Evolutionary conservation across 2,797 vertebrate genomes (phyloP), one percentile per base, ranked within the genome.

Genomic region (Varecia variegata): DNA sequence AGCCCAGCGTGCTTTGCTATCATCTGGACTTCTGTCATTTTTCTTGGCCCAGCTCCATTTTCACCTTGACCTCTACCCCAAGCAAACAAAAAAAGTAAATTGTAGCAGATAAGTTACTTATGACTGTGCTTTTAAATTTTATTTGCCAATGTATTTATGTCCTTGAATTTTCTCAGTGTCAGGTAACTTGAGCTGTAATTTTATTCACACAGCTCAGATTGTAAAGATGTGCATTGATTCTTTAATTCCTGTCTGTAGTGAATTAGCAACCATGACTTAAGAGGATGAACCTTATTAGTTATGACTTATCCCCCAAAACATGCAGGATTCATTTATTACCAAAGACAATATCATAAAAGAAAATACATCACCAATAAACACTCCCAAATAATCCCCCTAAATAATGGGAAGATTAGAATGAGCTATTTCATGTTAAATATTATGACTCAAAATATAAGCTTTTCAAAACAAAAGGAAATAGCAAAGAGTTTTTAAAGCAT

Each of bases 401-500:
- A 40, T 90, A 80, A 86, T 67, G 47, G 40, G 20, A 77, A 0
- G 0, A 82, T 95, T 92, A 86, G 54, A 97, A 94, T 93, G 93
- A 96, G 76, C 87, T 40, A 65, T 10, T 96, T 98, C 88, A 89
- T 38, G 56, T 97, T 98, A 97, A 97, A 68, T 97, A 56, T 88
- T 93, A 67, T 89, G n/a, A 87, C 87, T 97, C 88, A 87, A 88
- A 70, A 67, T 79, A 40, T 93, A 88, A 77, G 81, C 92, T 97
- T 98, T 81, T 92, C 73, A 82, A 97, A 93, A 92, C 40, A 80
- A 93, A 95, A 94, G 82, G 74, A 97, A 93, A 79, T 87, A 93
- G 95, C 97, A 95, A 93, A 97, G 82, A 92, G 30, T 3, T 11
- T 87, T 84, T 96, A 52, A 76, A 98, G 32, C 86, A 47, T 60